phyloP scores from a whole-genome alignment of 2,113 vertebrate genomes.

The Riparia riparia region DNA sequence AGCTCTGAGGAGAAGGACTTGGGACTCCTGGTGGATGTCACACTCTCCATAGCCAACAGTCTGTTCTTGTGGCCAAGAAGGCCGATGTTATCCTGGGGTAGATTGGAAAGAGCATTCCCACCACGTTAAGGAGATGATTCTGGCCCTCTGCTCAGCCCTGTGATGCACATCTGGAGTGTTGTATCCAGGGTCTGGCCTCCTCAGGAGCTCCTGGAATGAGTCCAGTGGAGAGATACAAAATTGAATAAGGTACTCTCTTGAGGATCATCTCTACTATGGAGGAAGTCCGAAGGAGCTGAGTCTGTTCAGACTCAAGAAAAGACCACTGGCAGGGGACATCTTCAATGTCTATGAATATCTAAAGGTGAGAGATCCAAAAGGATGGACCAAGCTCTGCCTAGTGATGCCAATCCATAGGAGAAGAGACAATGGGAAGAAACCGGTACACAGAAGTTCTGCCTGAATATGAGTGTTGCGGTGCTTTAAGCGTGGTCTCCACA shows the following conservation, averaged over 20 bases:
- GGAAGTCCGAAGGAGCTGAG: background rate
- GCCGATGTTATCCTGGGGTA: no score
- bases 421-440: background rate
- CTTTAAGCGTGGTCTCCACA: no score
- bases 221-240: background rate
- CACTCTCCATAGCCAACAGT: background rate
- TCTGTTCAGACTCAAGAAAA: fast-evolving
- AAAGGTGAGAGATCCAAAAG: background rate
- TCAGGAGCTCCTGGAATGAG: background rate
- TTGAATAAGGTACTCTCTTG: background rate
- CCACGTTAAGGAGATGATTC: background rate
- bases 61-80: background rate
- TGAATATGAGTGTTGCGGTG: background rate
- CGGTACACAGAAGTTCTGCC: background rate
- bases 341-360: background rate
- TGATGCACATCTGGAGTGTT: background rate
- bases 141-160: background rate
- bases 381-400: background rate
- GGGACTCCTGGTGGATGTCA: no score
- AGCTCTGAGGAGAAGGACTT: background rate
- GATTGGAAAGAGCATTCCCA: background rate
- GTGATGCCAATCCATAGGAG: background rate
- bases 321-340: background rate
- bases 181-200: background rate
- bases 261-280: background rate